Evolutionary conservation across 2,888 invertebrate species (phyloP).

Genomic region (Drosophila siamana): DNA sequence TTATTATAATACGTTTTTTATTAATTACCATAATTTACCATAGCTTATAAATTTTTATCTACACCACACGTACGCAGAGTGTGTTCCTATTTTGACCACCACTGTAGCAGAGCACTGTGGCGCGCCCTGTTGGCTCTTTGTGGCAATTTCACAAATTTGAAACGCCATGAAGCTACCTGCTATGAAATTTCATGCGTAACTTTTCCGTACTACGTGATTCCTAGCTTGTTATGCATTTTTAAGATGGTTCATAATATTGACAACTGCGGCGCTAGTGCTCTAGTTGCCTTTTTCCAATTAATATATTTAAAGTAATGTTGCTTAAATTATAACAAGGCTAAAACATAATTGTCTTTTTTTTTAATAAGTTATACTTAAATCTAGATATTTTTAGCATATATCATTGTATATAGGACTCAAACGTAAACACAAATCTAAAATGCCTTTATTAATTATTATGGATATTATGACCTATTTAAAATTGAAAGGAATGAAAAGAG

Average conservation of each 20-base stretch:
- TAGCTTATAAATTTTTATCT: background rate
- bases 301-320: background rate
- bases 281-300: background rate
- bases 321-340: background rate
- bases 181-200: background rate
- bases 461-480: background rate
- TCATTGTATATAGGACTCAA: background rate
- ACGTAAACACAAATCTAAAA: background rate
- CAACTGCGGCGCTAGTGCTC: background rate
- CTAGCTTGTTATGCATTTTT: background rate
- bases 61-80: background rate
- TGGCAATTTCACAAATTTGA: background rate
- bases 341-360: background rate
- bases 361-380: background rate
- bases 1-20: too few species aligned
- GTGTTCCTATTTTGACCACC: background rate
- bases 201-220: background rate
- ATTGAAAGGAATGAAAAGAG: too few species aligned
- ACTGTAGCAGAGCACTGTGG: background rate
- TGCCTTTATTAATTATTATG: background rate
- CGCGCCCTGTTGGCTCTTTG: conserved; percentile 13
- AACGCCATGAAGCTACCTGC: background rate
- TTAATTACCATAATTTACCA: too few species aligned
- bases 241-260: background rate
- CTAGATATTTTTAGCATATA: too few species aligned